A percentile compares a stretch with the other conserved stretches of the same genome.
Evolutionary conservation across 1,140 invertebrate species (phyloP).

Genomic region (Drosophila mauritiana): DNA sequence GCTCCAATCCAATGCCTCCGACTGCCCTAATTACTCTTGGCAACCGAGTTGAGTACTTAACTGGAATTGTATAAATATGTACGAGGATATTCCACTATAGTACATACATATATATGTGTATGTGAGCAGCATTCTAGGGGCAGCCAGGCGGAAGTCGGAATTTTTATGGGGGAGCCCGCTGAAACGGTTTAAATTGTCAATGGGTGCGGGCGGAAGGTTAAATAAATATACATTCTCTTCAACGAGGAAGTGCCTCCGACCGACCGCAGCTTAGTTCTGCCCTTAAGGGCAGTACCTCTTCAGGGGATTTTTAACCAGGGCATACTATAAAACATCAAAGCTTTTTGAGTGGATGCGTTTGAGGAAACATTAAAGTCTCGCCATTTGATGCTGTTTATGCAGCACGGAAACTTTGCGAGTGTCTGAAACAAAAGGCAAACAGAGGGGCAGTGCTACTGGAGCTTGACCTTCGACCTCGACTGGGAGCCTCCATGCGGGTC

Average conservation of each 20-base stretch:
- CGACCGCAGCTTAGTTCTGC: slow-evolving; percentile 23
- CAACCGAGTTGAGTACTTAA: slow-evolving; percentile 46
- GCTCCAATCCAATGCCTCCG: slow-evolving; percentile 30
- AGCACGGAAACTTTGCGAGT: slow-evolving; percentile 26
- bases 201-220: slow-evolving; percentile 9
- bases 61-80: slow-evolving; percentile 35
- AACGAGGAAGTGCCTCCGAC: not conserved
- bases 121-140: not conserved
- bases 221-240: slow-evolving; percentile 3
- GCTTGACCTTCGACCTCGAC: slow-evolving; percentile 46
- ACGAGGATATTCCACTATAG: not conserved
- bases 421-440: slow-evolving; percentile 33
- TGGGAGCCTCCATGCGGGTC: slow-evolving; percentile 39
- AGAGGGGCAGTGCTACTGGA: slow-evolving; percentile 21
- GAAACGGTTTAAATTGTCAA: slow-evolving; percentile 34
- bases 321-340: slow-evolving; percentile 64
- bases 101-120: not conserved
- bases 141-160: slow-evolving; percentile 7
- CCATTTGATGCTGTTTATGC: slow-evolving; percentile 54
- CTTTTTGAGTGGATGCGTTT: slow-evolving; percentile 68
- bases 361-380: slow-evolving; percentile 67
- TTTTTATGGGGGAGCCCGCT: not conserved
- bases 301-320: slow-evolving; percentile 23
- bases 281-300: slow-evolving; percentile 16
- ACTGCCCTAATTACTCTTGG: slow-evolving; percentile 55